Conservation (phyloP, 1,140 invertebrate species). For the Drosophila sproati region DNA sequence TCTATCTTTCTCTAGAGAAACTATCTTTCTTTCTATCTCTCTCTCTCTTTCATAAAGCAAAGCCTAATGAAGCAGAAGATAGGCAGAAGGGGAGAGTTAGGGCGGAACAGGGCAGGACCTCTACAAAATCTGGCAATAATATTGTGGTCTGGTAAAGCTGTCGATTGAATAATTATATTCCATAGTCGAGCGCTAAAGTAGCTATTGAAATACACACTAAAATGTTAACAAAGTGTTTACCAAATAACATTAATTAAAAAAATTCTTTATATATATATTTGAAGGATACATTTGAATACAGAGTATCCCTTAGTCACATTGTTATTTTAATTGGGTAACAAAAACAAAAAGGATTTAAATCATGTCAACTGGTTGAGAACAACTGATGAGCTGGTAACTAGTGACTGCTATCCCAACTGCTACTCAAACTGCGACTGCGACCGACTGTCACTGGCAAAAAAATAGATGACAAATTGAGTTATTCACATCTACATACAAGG, state of each 20-base stretch:
- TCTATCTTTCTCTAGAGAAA: no score
- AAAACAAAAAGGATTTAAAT: conserved; percentile 22
- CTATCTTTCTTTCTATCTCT: no score
- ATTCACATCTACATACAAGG: conserved; percentile 53
- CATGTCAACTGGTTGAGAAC: background rate
- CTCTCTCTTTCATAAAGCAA: conserved; percentile 24
- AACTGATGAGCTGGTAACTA: background rate
- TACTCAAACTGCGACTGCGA: conserved; percentile 5
- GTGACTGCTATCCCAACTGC: conserved; percentile 4
- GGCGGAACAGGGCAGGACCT: background rate
- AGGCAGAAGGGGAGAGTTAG: background rate
- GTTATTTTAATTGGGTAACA: conserved; percentile 7
- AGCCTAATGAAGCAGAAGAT: conserved; percentile 64
- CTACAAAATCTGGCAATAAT: conserved; percentile 10
- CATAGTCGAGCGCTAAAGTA: background rate
- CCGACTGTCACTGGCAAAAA: conserved; percentile 19
- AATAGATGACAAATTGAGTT: conserved; percentile 56
- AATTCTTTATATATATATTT: no score
- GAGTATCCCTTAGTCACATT: background rate
- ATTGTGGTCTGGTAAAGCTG: conserved; percentile 26
- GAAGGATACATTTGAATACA: no score
- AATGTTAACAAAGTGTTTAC: background rate
- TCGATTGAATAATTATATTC: conserved; percentile 35
- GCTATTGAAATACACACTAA: background rate
- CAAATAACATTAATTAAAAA: no score